Evolutionary conservation across 1,140 invertebrate genomes (phyloP).

Genomic region (Penaeus japonicus): DNA sequence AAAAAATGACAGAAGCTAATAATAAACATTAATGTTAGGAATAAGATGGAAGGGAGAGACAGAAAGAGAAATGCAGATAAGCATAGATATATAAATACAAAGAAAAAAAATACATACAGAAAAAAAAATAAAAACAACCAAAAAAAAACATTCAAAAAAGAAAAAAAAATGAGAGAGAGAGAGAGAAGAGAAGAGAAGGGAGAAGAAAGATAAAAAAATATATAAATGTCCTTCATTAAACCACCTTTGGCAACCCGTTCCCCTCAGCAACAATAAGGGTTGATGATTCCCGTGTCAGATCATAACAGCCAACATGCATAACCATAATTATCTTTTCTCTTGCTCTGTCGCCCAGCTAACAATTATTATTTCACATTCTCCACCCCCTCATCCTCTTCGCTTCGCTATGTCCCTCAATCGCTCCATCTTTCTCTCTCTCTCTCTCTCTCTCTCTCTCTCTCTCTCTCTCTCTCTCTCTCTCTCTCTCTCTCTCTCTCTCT

Average conservation of each 20-base stretch:
- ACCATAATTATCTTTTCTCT: slow-evolving; percentile 38
- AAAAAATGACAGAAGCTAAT: background rate
- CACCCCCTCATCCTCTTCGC: background rate
- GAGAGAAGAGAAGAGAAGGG: too few relatives aligned
- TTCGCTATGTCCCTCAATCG: background rate
- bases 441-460: too few relatives aligned
- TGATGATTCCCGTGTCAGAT: slow-evolving; percentile 24
- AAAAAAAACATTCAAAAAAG: too few relatives aligned
- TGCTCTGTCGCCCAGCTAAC: slow-evolving; percentile 19
- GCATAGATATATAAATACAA: too few relatives aligned
- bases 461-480: too few relatives aligned
- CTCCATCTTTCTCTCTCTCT: background rate
- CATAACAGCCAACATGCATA: slow-evolving; percentile 32
- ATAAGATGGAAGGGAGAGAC: background rate
- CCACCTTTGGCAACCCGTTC: background rate
- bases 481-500: too few relatives aligned
- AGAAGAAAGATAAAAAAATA: too few relatives aligned
- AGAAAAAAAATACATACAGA: too few relatives aligned
- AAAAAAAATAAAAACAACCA: too few relatives aligned
- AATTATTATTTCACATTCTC: slow-evolving; percentile 28
- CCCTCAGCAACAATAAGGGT: background rate
- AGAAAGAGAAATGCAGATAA: background rate
- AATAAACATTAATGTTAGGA: background rate
- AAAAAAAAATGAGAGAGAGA: too few relatives aligned
- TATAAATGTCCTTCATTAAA: too few relatives aligned